Conservation (phyloP, 2,113 vertebrate species). For the Caranx melampygus region DNA sequence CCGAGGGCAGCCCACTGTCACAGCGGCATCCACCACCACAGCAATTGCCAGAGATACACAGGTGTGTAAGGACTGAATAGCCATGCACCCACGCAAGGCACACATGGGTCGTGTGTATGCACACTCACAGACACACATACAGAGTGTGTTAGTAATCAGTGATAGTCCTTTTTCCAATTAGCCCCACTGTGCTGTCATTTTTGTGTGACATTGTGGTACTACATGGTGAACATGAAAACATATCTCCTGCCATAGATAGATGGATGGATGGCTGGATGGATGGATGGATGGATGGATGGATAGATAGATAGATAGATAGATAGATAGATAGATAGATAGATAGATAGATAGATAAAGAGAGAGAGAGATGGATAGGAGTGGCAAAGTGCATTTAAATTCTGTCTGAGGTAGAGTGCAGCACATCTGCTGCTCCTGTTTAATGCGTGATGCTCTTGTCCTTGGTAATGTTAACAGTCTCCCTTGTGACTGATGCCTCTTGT, state of each 20-base stretch:
- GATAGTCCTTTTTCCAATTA: conserved; percentile 71
- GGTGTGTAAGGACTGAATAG: conserved; percentile 57
- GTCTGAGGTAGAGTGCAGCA: conserved; percentile 32
- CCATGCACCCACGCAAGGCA: conserved; percentile 43
- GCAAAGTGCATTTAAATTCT: conserved; percentile 47
- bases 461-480: conserved; percentile 79
- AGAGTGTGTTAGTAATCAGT: conserved; percentile 62
- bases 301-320: conserved; percentile 10
- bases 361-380: conserved; percentile 39
- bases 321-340: conserved; percentile 21
- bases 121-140: background rate
- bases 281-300: background rate
- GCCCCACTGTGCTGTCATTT: conserved; percentile 55
- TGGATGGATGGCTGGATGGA: background rate
- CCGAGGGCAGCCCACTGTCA: conserved; percentile 80
- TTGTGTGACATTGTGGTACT: conserved; percentile 42
- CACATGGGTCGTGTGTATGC: background rate
- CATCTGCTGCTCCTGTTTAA: conserved; percentile 60
- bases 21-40: conserved; percentile 67
- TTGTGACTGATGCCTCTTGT: conserved; percentile 77
- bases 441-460: conserved; percentile 73
- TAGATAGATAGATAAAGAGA: conserved; percentile 8
- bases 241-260: conserved; percentile 23
- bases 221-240: conserved; percentile 59
- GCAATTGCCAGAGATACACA: conserved; percentile 66